phyloP scores from a whole-genome alignment of 2,797 vertebrate species.

The Rhabdophis nuchalis region DNA sequence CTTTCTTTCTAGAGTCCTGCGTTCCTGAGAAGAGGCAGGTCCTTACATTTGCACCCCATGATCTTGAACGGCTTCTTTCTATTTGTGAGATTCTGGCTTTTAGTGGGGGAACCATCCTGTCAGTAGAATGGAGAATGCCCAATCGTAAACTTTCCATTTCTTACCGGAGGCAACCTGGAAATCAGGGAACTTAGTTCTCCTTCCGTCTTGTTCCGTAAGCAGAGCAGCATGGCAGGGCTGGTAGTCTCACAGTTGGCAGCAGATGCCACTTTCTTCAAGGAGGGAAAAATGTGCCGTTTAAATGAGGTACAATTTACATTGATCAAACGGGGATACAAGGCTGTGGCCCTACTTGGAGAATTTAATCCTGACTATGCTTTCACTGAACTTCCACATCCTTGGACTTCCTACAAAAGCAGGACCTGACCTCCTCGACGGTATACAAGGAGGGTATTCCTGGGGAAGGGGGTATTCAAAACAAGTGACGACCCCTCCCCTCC shows the following conservation, averaged over 20 bases:
- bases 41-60: background rate
- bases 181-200: constrained; percentile 30
- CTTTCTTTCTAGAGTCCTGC: too few species aligned
- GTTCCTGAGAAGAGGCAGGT: too few species aligned
- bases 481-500: background rate
- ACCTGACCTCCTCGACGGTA: background rate
- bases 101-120: background rate
- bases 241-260: constrained; percentile 33
- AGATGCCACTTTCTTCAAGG: constrained; percentile 40
- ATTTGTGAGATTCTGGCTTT: background rate
- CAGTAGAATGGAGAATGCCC: background rate
- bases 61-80: background rate
- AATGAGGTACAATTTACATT: background rate
- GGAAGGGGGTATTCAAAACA: background rate
- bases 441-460: background rate
- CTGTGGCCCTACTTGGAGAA: background rate
- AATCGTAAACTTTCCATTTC: background rate
- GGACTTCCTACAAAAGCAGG: background rate
- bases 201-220: constrained; percentile 41
- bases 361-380: background rate
- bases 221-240: constrained; percentile 38
- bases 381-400: background rate
- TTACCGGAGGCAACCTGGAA: background rate
- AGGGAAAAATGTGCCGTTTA: background rate
- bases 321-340: background rate